Conservation (phyloP, 2,797 vertebrate genomes). For the Masticophis lateralis region DNA sequence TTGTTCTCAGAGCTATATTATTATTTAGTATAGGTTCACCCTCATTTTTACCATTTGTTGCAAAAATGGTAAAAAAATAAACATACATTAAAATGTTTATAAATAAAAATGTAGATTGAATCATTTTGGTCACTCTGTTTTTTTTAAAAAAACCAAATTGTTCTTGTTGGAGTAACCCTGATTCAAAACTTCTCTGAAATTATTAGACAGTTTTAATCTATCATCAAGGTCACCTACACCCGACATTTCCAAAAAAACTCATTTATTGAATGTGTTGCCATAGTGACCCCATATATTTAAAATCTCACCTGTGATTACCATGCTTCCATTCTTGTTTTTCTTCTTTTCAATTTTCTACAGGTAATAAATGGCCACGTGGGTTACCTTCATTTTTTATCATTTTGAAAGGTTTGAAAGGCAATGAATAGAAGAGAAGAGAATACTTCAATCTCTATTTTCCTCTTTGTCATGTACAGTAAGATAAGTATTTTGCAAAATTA, state of each 20-base stretch:
- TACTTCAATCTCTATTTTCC: neutral
- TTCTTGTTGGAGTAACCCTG: neutral
- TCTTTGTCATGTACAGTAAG: slow-evolving; percentile 4
- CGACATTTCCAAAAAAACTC: neutral
- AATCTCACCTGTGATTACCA: neutral
- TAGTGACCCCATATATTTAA: slow-evolving; percentile 23
- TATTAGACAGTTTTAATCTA: slow-evolving; percentile 6
- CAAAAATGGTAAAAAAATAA: neutral
- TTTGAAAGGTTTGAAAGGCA: neutral
- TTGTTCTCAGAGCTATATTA: neutral
- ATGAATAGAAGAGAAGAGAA: neutral
- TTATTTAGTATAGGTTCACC: neutral
- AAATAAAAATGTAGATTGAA: neutral
- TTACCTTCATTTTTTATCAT: neutral
- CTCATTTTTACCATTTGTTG: neutral
- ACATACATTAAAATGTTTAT: neutral
- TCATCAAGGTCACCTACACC: neutral
- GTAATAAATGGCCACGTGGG: neutral
- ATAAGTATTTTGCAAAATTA: neutral
- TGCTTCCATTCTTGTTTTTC: slow-evolving; percentile 13
- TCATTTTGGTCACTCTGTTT: neutral
- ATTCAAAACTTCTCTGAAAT: neutral
- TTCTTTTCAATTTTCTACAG: neutral
- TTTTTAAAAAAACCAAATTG: neutral
- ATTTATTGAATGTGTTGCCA: slow-evolving; percentile 7